Evolutionary conservation across 2,888 invertebrate species (phyloP).

Genomic region (Stratiomys singularior): DNA sequence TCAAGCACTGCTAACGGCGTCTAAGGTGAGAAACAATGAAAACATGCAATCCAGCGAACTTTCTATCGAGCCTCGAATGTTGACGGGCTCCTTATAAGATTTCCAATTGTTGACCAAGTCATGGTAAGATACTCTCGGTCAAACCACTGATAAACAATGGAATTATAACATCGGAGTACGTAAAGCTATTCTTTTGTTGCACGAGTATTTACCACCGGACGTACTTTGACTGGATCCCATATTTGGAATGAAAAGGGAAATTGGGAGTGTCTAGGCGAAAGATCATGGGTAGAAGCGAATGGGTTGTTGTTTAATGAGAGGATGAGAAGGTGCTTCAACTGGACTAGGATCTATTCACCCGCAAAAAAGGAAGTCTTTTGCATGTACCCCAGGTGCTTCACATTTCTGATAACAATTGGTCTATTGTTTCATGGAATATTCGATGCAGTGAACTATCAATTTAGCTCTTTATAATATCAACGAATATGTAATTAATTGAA

Average conservation of each 20-base stretch:
- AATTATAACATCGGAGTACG: slow-evolving; percentile 17
- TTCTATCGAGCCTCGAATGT: slow-evolving; percentile 29
- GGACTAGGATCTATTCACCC: background rate
- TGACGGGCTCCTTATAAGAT: background rate
- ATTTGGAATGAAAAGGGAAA: slow-evolving; percentile 43
- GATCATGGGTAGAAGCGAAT: background rate
- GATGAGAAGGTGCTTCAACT: background rate
- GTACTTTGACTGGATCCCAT: slow-evolving; percentile 16
- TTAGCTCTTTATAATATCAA: no score
- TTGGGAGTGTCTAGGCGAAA: slow-evolving; percentile 14
- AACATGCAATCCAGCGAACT: slow-evolving; percentile 23
- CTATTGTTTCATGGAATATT: slow-evolving; percentile 29
- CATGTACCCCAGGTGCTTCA: slow-evolving; percentile 1
- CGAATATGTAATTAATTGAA: no score
- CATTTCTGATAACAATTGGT: slow-evolving; percentile 29
- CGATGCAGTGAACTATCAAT: background rate
- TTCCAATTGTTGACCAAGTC: slow-evolving; percentile 37
- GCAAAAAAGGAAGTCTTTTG: slow-evolving; percentile 22
- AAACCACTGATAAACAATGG: slow-evolving; percentile 19
- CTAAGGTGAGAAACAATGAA: slow-evolving; percentile 44
- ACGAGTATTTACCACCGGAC: slow-evolving; percentile 31
- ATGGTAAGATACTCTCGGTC: slow-evolving; percentile 25
- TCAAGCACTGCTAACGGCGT: slow-evolving; percentile 37
- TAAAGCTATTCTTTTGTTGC: slow-evolving; percentile 36
- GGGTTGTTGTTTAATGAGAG: background rate